A percentile compares a stretch with the other conserved stretches of the same genome.
phyloP scores from a whole-genome alignment of 2,113 vertebrate genomes.

The Hippocampus abdominalis region DNA sequence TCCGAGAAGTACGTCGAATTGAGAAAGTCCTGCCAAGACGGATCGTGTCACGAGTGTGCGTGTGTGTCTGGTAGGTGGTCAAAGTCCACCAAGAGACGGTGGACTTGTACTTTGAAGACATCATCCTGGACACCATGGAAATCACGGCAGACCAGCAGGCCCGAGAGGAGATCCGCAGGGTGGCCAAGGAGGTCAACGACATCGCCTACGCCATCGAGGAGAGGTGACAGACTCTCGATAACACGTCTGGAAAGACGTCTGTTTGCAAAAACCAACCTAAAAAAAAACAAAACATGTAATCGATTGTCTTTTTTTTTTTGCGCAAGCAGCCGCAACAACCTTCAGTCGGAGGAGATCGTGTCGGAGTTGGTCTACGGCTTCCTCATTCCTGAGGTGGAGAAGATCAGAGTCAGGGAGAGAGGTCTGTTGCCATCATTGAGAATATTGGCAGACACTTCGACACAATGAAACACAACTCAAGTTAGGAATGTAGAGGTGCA shows the following conservation, averaged over 20 bases:
- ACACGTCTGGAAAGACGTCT: neutral
- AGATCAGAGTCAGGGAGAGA: slow-evolving; percentile 77
- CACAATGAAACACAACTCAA: neutral
- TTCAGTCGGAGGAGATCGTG: slow-evolving; percentile 90
- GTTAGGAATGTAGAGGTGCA: no score
- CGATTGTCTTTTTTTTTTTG: neutral
- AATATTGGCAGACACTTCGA: neutral
- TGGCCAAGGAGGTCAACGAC: slow-evolving; percentile 82
- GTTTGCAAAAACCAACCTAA: neutral
- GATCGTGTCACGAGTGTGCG: slow-evolving; percentile 9
- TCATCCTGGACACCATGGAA: slow-evolving; percentile 77
- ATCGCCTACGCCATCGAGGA: slow-evolving; percentile 82
- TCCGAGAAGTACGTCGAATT: slow-evolving; percentile 76
- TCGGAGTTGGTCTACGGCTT: slow-evolving; percentile 90
- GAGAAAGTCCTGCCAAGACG: neutral
- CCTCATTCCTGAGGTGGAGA: slow-evolving; percentile 87
- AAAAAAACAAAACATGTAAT: neutral
- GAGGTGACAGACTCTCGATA: slow-evolving; percentile 59
- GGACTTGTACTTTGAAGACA: slow-evolving; percentile 87
- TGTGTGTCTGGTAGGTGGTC: slow-evolving; percentile 75
- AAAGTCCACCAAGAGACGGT: slow-evolving; percentile 84
- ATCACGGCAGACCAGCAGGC: slow-evolving; percentile 82
- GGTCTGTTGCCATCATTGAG: slow-evolving; percentile 65
- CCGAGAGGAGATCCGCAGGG: slow-evolving; percentile 80
- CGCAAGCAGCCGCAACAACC: slow-evolving; percentile 67